Base-by-base conservation (phyloP, 1,140 invertebrate genomes). In the Zaprionus gabonicus region DNA sequence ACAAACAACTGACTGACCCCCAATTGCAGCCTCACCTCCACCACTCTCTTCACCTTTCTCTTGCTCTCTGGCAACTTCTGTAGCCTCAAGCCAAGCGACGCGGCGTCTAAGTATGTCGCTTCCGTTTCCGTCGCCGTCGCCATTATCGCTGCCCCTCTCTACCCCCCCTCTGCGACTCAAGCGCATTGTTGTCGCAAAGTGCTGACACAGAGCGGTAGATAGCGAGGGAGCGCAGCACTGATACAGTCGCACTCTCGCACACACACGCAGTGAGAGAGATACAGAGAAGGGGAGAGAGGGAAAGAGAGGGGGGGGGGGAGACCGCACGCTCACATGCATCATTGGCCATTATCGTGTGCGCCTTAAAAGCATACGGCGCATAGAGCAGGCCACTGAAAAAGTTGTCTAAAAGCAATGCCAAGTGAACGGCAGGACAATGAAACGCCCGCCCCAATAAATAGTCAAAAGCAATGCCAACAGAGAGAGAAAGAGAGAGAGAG, bases 331-430 rank as follows among this genome's bases (percentile, higher is more conserved):
- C 53, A 64, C 67, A 84, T 86, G 80, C 82, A 86, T 86, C 82
- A 86, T 79, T 86, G 83, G 76, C 83, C 80, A 86, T 86, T 86
- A 87, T 87, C 83, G 83, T 80, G 77, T 75, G 80, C 73, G 77
- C 64, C 83, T 87, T 87, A 88, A 87, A 87, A 88, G 83, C 84
- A 88, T 56, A 62, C 60, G 36, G 53, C 36, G 57, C 46, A 51
- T 51, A 25, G 17, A 41, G 56, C 10, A 38, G 64, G 58, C 76
- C 80, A 82, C 60, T 76, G 67, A 74, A 88, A 81, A 88, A 87
- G 83, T 88, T 87, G 83, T 87, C 80, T 88, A 71, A 76, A 63
- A 76, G 73, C 68, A 53, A 66, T 15, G 57, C 65, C 55, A 46
- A 67, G 65, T 46, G 65, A 67, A 58, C 28, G 66, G 71, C 60